phyloP scores from a whole-genome alignment of 2,797 vertebrate genomes.

The Centroberyx gerrardi region DNA sequence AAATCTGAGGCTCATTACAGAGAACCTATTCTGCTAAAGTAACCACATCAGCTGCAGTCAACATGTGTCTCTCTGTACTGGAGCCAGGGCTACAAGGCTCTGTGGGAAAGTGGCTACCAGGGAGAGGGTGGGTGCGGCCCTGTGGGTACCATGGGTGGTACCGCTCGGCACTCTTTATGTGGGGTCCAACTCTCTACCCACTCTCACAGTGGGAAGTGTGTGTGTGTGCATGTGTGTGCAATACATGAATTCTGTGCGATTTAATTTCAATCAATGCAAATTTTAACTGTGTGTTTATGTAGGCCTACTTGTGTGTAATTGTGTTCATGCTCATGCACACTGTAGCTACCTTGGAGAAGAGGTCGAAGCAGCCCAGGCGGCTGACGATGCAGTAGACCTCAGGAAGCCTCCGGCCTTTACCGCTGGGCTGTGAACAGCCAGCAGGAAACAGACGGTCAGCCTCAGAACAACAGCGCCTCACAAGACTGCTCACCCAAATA shows the following conservation, averaged over 20 bases:
- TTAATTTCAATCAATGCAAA: not conserved
- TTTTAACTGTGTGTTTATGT: not conserved
- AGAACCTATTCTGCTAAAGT: conserved; percentile 57
- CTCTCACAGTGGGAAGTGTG: conserved; percentile 9
- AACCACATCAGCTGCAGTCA: conserved; percentile 75
- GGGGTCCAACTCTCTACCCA: not conserved
- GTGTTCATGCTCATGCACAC: not conserved
- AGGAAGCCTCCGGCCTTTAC: conserved; percentile 95
- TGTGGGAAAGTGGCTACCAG: conserved; percentile 48
- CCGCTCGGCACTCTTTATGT: conserved; percentile 12
- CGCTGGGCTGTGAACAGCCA: conserved; percentile 85
- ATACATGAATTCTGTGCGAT: not conserved
- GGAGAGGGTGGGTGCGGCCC: conserved; percentile 57
- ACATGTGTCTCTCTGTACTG: conserved; percentile 54
- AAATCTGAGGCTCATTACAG: conserved; percentile 63
- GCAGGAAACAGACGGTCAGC: conserved; percentile 48
- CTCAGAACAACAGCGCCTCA: conserved; percentile 51
- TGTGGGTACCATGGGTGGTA: conserved; percentile 47
- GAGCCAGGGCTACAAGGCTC: conserved; percentile 48
- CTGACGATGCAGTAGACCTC: conserved; percentile 99
- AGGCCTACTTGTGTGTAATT: conserved; percentile 6
- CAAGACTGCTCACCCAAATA: conserved; percentile 51
- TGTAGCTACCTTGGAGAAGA: conserved; percentile 96
- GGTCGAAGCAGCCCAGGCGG: conserved; percentile 96
- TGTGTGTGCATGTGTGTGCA: conserved; percentile 11